phyloP scores from a whole-genome alignment of 2,113 vertebrate species.

The Nothoprocta pentlandii region DNA sequence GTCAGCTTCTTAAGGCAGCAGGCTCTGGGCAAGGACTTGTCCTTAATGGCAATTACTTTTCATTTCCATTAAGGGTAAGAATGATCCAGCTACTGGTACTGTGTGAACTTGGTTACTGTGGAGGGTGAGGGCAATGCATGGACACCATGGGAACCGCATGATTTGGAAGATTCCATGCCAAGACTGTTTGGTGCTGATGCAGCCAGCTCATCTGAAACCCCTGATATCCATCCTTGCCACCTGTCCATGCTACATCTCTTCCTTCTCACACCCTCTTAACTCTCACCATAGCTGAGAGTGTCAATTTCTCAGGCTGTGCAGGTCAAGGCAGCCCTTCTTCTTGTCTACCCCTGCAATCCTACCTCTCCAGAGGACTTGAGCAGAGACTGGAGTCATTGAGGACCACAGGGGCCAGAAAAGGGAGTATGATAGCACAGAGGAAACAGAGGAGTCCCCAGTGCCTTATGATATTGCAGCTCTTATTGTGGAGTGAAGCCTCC shows the following conservation, averaged over 20 bases:
- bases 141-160: background rate
- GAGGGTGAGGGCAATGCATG: rapidly evolving
- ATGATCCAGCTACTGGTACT: background rate
- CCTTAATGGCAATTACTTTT: background rate
- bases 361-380: background rate
- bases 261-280: background rate
- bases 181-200: background rate
- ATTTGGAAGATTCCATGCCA: background rate
- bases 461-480: background rate
- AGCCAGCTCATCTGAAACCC: background rate
- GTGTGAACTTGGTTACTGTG: background rate
- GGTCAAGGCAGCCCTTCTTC: background rate
- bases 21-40: background rate
- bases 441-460: background rate
- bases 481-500: background rate
- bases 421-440: background rate
- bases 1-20: background rate
- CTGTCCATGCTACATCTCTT: background rate
- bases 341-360: background rate
- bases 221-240: background rate
- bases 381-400: background rate
- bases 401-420: background rate
- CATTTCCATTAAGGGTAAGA: background rate
- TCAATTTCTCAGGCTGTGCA: background rate
- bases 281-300: background rate